phyloP scores from a whole-genome alignment of 2,113 vertebrate genomes.

The Tragelaphus strepsiceros region DNA sequence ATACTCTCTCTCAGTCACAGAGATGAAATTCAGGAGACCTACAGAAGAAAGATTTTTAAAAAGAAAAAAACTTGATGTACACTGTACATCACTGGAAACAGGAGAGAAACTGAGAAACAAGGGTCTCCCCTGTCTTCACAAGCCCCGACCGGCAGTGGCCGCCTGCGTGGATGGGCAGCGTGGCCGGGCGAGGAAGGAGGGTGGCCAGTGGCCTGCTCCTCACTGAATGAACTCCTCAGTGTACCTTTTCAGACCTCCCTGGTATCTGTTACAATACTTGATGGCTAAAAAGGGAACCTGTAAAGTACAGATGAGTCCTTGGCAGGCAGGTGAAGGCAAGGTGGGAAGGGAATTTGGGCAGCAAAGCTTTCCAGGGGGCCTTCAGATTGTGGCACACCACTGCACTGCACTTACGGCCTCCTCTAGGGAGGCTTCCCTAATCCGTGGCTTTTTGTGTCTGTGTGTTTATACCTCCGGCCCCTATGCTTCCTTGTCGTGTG shows the following conservation, averaged over 20 bases:
- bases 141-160: not conserved
- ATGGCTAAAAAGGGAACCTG: not conserved
- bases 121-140: not conserved
- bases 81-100: not conserved
- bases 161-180: not conserved
- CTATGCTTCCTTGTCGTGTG: not conserved
- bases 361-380: not conserved
- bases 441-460: no score
- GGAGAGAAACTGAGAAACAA: not conserved
- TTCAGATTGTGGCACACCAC: not conserved
- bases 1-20: not conserved
- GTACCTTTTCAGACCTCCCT: not conserved
- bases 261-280: not conserved
- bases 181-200: not conserved
- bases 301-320: not conserved
- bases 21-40: not conserved
- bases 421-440: not conserved
- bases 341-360: not conserved
- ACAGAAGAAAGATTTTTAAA: not conserved
- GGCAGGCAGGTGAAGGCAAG: not conserved
- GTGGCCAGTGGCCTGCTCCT: not conserved
- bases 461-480: not conserved
- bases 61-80: not conserved
- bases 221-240: not conserved
- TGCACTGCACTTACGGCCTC: not conserved